These are phyloP conservation scores for Heliconius eleuchia DNA, from an alignment of 1,140 invertebrate genomes.

Conservation along the genomic window DNA sequence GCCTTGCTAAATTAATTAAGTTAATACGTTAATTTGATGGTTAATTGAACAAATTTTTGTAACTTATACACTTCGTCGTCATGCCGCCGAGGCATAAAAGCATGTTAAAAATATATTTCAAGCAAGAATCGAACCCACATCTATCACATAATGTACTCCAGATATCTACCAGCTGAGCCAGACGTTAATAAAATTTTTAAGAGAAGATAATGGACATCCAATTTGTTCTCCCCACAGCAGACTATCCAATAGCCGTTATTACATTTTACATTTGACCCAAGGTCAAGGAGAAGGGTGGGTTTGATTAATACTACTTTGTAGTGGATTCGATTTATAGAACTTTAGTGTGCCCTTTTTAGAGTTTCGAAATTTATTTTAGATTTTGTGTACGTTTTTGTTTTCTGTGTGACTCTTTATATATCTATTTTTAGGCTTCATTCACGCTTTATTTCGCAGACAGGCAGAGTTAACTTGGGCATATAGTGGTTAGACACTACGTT, in stretches of 20 bases:
- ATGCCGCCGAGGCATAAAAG: no score
- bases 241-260: conserved; percentile 12
- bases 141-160: neutral
- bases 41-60: no score
- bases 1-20: no score
- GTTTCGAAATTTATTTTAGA: neutral
- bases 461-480: neutral
- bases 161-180: neutral
- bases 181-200: neutral
- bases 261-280: conserved; percentile 6
- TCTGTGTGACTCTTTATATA: no score
- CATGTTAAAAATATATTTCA: neutral
- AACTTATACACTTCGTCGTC: no score
- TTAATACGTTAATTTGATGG: no score
- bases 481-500: no score
- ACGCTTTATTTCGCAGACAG: no score
- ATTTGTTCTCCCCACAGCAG: neutral
- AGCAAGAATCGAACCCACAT: neutral
- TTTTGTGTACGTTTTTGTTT: neutral
- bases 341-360: neutral
- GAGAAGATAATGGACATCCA: conserved; percentile 2
- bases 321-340: neutral
- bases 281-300: conserved; percentile 6
- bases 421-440: no score
- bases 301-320: conserved; percentile 1